Conservation (phyloP, 2,113 vertebrate species). For the Donacobius atricapilla region DNA sequence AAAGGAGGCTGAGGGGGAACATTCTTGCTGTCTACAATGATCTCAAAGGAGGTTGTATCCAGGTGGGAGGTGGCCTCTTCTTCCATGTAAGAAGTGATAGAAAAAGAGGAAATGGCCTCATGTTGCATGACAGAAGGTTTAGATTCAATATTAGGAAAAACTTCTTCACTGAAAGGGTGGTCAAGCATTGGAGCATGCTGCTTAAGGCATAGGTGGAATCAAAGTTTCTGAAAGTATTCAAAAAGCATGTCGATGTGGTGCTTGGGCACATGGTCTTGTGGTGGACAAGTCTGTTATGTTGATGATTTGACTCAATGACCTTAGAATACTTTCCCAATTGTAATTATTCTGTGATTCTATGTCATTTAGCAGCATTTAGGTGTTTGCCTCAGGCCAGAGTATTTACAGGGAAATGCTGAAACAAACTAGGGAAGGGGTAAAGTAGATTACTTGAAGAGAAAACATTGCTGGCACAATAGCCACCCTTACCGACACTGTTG, state of each 20-base stretch:
- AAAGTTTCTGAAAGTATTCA: background rate
- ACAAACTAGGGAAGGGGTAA: background rate
- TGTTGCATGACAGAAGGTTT: background rate
- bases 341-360: background rate
- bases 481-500: background rate
- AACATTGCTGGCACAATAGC: background rate
- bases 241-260: background rate
- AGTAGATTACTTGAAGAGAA: background rate
- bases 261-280: too few relatives aligned
- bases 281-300: background rate
- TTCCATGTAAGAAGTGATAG: too few relatives aligned
- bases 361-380: background rate
- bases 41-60: background rate
- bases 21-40: background rate
- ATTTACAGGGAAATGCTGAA: background rate
- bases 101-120: background rate
- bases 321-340: background rate
- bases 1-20: background rate
- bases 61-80: background rate
- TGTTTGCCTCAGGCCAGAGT: background rate
- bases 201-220: background rate
- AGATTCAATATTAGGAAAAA: background rate
- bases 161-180: background rate
- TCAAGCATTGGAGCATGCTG: background rate
- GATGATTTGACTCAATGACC: background rate